Conservation (phyloP, 2,797 vertebrate genomes). For the Petrocephalus sullivani region DNA sequence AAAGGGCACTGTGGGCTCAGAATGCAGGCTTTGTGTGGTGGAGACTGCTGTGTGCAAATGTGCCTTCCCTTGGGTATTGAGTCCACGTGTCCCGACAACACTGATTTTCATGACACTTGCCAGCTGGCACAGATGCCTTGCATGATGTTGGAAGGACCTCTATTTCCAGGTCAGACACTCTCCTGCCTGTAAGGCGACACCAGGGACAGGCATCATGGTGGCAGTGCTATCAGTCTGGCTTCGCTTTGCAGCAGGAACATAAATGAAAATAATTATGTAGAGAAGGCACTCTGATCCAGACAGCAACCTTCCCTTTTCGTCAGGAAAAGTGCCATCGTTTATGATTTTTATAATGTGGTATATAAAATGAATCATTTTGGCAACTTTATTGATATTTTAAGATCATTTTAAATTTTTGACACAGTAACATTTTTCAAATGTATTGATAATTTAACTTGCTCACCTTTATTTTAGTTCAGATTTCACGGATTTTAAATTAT, state of each 20-base stretch:
- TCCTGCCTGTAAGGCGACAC: constrained; percentile 15
- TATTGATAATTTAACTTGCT: neutral
- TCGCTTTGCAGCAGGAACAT: neutral
- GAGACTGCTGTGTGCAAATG: neutral
- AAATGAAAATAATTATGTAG: neutral
- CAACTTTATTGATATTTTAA: neutral
- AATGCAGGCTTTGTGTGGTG: constrained; percentile 13
- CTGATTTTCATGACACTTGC: constrained; percentile 4
- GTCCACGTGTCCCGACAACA: neutral
- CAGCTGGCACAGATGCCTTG: constrained; percentile 15
- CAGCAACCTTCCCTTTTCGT: neutral
- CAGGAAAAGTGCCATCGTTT: too few species aligned
- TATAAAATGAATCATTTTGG: neutral
- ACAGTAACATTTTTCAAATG: neutral
- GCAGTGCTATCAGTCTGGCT: neutral
- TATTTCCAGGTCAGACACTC: constrained; percentile 13
- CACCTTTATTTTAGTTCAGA: neutral
- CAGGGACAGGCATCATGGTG: constrained; percentile 3
- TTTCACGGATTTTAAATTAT: neutral
- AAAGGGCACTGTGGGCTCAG: neutral
- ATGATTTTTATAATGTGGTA: neutral
- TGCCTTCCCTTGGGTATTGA: neutral
- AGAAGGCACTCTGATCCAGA: neutral
- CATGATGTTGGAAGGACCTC: neutral
- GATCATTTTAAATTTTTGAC: neutral